Evolutionary conservation across 2,113 vertebrate species (phyloP).

Genomic region (Myrmophylax atrothorax): DNA sequence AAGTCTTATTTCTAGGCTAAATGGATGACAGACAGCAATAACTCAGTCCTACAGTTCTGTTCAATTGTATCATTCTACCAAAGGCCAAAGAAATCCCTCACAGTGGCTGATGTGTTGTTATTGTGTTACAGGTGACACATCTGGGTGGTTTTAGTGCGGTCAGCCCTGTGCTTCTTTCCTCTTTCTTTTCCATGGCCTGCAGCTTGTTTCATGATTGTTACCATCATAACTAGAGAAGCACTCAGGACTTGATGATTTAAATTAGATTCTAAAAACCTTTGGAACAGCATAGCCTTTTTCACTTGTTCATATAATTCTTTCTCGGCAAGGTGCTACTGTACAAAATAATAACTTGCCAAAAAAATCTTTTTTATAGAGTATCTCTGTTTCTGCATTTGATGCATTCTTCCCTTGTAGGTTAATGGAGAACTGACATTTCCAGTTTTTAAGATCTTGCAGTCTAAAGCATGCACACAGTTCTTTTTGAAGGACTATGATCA

Average conservation of each 20-base stretch:
- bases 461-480: neutral
- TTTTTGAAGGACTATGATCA: neutral
- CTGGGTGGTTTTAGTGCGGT: neutral
- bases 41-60: neutral
- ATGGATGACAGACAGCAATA: neutral
- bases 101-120: neutral
- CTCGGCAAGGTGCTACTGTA: neutral
- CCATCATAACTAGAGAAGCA: neutral
- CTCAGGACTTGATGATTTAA: neutral
- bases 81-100: neutral
- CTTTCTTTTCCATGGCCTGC: neutral
- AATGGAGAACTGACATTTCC: neutral
- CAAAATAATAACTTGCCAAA: neutral
- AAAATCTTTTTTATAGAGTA: neutral
- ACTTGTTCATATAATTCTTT: neutral
- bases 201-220: neutral
- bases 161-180: neutral
- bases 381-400: neutral
- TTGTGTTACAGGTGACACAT: neutral
- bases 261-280: neutral
- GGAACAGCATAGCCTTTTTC: neutral
- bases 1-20: neutral
- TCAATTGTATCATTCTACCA: neutral
- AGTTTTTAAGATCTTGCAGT: neutral
- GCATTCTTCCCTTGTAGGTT: neutral